Conservation (phyloP, 1,140 invertebrate genomes). For the Drosophila kohkoa region DNA sequence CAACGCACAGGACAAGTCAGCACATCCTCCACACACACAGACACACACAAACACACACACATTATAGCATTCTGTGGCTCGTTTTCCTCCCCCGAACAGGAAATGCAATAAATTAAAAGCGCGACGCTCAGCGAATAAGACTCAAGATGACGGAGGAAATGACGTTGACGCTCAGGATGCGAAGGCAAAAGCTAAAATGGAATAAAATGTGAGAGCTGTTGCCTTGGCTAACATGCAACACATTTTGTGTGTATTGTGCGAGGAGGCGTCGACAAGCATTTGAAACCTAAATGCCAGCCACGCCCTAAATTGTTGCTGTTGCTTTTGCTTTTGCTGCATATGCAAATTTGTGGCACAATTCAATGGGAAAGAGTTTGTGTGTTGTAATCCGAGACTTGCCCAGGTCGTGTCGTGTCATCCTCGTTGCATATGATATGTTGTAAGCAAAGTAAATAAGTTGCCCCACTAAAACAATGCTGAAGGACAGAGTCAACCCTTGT, state of each 20-base stretch:
- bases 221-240: constrained; percentile 22
- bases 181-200: constrained; percentile 33
- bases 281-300: constrained; percentile 43
- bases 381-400: background rate
- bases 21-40: constrained; percentile 2
- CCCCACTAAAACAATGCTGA: constrained; percentile 17
- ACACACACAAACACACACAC: too few relatives aligned
- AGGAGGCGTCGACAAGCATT: constrained; percentile 15
- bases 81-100: constrained; percentile 33
- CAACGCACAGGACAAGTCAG: constrained; percentile 11
- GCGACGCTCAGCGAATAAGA: constrained; percentile 27
- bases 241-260: background rate
- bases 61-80: background rate
- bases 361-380: background rate
- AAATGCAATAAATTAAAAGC: constrained; percentile 71
- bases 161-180: constrained; percentile 32
- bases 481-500: constrained; percentile 34
- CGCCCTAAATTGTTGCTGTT: constrained; percentile 21
- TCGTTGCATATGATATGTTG: constrained; percentile 16
- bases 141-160: constrained; percentile 10
- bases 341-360: background rate
- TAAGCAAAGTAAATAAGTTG: constrained; percentile 20
- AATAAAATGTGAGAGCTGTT: constrained; percentile 26
- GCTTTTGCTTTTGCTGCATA: constrained; percentile 8
- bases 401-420: constrained; percentile 20